Evolutionary conservation across 2,888 invertebrate species (phyloP).

Genomic region (Caenorhabditis uteleia): DNA sequence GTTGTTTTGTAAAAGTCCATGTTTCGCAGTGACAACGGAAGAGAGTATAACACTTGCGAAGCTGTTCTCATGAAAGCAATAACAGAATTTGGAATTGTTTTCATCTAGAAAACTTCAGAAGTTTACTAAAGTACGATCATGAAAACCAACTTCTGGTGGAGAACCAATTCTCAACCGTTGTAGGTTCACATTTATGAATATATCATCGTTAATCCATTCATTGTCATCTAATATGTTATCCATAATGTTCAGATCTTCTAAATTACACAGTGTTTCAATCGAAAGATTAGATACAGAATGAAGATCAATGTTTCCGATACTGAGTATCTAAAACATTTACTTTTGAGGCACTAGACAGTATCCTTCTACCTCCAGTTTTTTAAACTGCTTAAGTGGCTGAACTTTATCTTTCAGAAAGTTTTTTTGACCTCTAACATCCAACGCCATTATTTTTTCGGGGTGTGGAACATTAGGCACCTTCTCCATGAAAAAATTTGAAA

Average conservation of each 20-base stretch:
- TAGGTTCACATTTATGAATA: constrained; percentile 22
- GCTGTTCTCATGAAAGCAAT: constrained; percentile 26
- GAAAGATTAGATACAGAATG: constrained; percentile 11
- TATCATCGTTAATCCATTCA: constrained; percentile 9
- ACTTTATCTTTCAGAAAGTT: constrained; percentile 11
- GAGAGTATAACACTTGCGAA: constrained; percentile 24
- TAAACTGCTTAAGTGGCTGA: constrained; percentile 1
- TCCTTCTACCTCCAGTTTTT: constrained; percentile 15
- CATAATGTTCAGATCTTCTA: constrained; percentile 13
- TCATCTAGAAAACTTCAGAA: constrained; percentile 1
- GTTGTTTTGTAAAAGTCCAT: constrained; percentile 3
- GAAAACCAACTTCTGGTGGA: too few species aligned
- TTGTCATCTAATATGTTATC: constrained; percentile 12
- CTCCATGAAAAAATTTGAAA: constrained; percentile 2
- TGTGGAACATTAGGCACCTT: constrained; percentile 8
- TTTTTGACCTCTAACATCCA: constrained; percentile 26
- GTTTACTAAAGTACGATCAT: too few species aligned
- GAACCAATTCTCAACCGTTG: constrained; percentile 14
- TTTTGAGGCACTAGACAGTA: background rate
- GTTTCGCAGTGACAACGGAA: constrained; percentile 3
- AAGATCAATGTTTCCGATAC: constrained; percentile 18
- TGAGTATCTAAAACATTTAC: constrained; percentile 8
- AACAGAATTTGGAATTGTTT: constrained; percentile 2
- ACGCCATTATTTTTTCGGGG: constrained; percentile 8
- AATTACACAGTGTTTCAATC: constrained; percentile 13